phyloP scores from a whole-genome alignment of 2,888 invertebrate species.

The Tromatobia lineatoria region DNA sequence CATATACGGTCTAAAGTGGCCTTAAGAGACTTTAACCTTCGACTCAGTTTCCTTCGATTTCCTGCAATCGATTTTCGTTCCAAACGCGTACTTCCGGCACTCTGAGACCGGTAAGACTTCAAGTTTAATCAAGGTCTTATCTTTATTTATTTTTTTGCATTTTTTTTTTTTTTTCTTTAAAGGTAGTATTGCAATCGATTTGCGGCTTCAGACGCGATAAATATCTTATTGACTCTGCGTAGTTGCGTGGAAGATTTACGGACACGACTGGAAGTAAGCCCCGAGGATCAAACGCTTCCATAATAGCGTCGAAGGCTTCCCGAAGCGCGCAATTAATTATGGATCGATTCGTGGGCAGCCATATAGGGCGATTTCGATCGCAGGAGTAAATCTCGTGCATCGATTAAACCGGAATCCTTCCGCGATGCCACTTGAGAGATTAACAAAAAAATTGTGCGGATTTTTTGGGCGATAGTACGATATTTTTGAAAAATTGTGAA shows the following conservation, averaged over 20 bases:
- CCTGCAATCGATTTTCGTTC: slow-evolving; percentile 39
- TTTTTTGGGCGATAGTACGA: neutral
- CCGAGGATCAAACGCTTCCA: slow-evolving; percentile 65
- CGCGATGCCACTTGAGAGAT: slow-evolving; percentile 11
- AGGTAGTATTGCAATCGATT: slow-evolving; percentile 13
- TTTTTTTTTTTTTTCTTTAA: slow-evolving; percentile 8
- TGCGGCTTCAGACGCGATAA: slow-evolving; percentile 1
- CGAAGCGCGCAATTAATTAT: slow-evolving; percentile 60
- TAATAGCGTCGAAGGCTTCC: slow-evolving; percentile 55
- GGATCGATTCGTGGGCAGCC: slow-evolving; percentile 61
- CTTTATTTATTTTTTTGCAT: neutral
- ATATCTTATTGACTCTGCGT: slow-evolving; percentile 48
- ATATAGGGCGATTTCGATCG: slow-evolving; percentile 63
- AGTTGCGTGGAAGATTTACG: slow-evolving; percentile 60
- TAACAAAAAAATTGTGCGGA: neutral
- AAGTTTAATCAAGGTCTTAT: slow-evolving; percentile 46
- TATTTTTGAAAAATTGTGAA: neutral
- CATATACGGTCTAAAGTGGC: slow-evolving; percentile 28
- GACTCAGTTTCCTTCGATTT: slow-evolving; percentile 47
- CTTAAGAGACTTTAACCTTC: slow-evolving; percentile 53
- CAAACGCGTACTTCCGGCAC: slow-evolving; percentile 67
- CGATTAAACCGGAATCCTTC: slow-evolving; percentile 53
- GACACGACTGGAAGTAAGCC: slow-evolving; percentile 52
- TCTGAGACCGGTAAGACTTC: slow-evolving; percentile 62
- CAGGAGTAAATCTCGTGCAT: slow-evolving; percentile 35